Evolutionary conservation across 2,888 invertebrate species (phyloP).

Genomic region (Euplagia quadripunctaria): DNA sequence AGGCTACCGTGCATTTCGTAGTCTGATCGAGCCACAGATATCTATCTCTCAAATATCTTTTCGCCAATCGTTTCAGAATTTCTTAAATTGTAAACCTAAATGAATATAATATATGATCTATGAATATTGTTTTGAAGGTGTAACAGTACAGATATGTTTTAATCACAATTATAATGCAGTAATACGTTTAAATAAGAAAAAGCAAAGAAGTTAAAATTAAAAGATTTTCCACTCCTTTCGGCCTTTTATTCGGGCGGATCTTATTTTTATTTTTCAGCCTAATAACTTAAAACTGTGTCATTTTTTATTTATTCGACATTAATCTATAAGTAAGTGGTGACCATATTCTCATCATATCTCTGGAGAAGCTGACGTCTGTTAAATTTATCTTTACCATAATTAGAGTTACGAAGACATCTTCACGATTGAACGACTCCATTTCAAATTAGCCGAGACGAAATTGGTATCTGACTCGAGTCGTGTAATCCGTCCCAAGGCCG

Average conservation of each 20-base stretch:
- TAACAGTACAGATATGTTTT: too few relatives aligned
- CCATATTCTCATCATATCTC: background rate
- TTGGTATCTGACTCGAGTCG: constrained; percentile 34
- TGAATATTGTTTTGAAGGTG: too few relatives aligned
- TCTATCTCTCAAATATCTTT: background rate
- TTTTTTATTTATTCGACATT: background rate
- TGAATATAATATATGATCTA: background rate
- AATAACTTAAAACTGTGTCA: background rate
- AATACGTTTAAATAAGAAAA: background rate
- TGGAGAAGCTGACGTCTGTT: constrained; percentile 9
- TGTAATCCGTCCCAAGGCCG: constrained; percentile 54
- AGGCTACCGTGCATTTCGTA: background rate
- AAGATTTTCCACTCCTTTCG: too few relatives aligned
- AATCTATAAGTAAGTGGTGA: background rate
- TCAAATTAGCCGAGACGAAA: constrained; percentile 47
- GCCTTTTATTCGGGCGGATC: background rate
- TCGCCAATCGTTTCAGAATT: background rate
- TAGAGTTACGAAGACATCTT: constrained; percentile 14
- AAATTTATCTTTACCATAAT: constrained; percentile 30
- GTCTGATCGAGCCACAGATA: background rate
- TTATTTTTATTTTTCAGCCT: background rate
- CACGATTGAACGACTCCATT: constrained; percentile 35
- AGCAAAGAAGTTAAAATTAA: background rate
- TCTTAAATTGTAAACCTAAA: background rate
- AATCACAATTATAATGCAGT: too few relatives aligned